Percentiles rank a stretch among this genome's conserved stretches.
Conservation (phyloP, 2,113 vertebrate species). For the Pristiophorus japonicus region DNA sequence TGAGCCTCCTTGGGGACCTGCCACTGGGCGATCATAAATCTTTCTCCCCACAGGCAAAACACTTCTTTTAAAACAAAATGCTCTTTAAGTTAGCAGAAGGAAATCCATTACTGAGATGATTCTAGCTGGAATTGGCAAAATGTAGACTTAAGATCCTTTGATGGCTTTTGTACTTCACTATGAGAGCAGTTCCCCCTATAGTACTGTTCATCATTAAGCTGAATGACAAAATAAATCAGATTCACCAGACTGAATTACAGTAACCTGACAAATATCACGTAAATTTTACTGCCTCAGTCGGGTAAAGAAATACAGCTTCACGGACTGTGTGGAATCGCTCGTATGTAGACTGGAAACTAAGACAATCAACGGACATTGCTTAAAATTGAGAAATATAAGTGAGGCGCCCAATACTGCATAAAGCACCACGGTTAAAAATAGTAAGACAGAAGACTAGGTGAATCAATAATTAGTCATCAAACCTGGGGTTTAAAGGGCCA, state of each 20-base stretch:
- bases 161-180: not conserved
- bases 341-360: not conserved
- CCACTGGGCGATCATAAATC: not conserved
- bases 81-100: not conserved
- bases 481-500: not conserved
- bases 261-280: not conserved
- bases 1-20: not conserved
- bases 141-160: constrained; percentile 7
- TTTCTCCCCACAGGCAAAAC: not conserved
- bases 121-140: not conserved
- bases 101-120: not conserved
- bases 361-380: not conserved
- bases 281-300: not conserved
- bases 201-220: not conserved
- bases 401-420: not conserved
- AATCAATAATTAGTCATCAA: not conserved
- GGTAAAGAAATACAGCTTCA: not conserved
- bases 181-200: not conserved
- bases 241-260: constrained; percentile 3
- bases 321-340: not conserved
- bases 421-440: not conserved
- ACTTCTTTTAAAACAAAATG: not conserved
- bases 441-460: not conserved
- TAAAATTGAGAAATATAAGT: not conserved
- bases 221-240: constrained; percentile 10